Evolutionary conservation across 2,113 vertebrate species (phyloP).

Genomic region (Coryphaenoides rupestris): DNA sequence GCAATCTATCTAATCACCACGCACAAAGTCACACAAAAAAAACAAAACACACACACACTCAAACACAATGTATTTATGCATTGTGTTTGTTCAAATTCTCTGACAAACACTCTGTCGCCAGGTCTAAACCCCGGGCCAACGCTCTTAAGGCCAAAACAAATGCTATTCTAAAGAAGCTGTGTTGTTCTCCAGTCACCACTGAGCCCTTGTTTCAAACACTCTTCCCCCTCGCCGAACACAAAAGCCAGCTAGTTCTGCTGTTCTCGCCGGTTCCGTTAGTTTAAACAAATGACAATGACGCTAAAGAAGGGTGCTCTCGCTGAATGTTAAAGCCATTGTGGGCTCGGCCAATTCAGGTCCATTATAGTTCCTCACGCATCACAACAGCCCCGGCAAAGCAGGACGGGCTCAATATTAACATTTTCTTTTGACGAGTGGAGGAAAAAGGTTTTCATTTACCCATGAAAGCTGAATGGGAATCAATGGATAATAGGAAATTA

Average conservation of each 20-base stretch:
- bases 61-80: not conserved
- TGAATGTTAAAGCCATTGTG: constrained; percentile 60
- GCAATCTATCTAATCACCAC: too few relatives aligned
- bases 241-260: constrained; percentile 53
- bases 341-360: constrained; percentile 46
- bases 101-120: constrained; percentile 20
- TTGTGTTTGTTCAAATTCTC: constrained; percentile 6
- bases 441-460: constrained; percentile 73
- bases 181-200: constrained; percentile 58
- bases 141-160: constrained; percentile 41
- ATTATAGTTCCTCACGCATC: constrained; percentile 64
- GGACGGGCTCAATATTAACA: constrained; percentile 74
- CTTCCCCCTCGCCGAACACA: constrained; percentile 56
- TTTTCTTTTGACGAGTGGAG: constrained; percentile 69
- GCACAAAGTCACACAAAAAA: not conserved
- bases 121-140: constrained; percentile 26
- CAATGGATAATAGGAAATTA: constrained; percentile 77
- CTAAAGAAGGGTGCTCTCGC: constrained; percentile 57
- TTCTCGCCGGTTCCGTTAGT: constrained; percentile 64
- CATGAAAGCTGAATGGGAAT: constrained; percentile 68
- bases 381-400: constrained; percentile 62
- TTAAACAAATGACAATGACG: constrained; percentile 71
- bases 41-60: not conserved
- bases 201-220: constrained; percentile 60
- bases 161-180: constrained; percentile 38